These are phyloP conservation scores for Parotia lawesii DNA, from an alignment of 2,113 vertebrate genomes.

Conservation along the genomic window DNA sequence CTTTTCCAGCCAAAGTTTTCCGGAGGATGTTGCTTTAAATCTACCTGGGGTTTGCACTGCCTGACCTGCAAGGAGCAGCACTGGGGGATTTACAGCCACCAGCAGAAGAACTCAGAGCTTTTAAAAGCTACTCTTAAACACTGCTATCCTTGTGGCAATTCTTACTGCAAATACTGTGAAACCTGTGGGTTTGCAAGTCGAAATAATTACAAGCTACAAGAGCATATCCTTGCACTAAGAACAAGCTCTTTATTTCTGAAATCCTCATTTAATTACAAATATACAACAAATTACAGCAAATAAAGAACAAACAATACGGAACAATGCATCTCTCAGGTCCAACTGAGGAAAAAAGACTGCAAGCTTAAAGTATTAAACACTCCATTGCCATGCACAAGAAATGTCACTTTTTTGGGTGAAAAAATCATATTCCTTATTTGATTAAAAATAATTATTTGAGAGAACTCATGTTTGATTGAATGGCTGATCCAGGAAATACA, in stretches of 20 bases:
- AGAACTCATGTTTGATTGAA: constrained; percentile 38
- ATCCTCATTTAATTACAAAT: not conserved
- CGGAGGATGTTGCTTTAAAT: constrained; percentile 22
- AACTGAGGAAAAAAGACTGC: not conserved
- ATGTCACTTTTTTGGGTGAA: not conserved
- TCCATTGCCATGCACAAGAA: not conserved
- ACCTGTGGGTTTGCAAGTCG: not conserved
- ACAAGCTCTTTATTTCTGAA: not conserved
- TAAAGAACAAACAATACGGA: not conserved
- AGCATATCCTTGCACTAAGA: not conserved
- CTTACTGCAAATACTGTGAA: not conserved
- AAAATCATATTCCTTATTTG: constrained; percentile 11
- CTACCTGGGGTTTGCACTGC: not conserved
- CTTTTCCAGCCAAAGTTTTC: not conserved
- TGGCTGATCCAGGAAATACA: constrained; percentile 15
- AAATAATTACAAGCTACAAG: not conserved
- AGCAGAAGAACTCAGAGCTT: not conserved
- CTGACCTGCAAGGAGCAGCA: not conserved
- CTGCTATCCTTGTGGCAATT: not conserved
- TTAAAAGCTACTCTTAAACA: not conserved
- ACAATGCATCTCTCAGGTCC: not conserved
- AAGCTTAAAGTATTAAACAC: not conserved
- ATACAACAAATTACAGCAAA: not conserved
- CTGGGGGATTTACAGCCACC: not conserved
- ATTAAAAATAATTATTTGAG: constrained; percentile 10